Base-by-base conservation (phyloP, 2,888 invertebrate genomes). In the Aelia acuminata region DNA sequence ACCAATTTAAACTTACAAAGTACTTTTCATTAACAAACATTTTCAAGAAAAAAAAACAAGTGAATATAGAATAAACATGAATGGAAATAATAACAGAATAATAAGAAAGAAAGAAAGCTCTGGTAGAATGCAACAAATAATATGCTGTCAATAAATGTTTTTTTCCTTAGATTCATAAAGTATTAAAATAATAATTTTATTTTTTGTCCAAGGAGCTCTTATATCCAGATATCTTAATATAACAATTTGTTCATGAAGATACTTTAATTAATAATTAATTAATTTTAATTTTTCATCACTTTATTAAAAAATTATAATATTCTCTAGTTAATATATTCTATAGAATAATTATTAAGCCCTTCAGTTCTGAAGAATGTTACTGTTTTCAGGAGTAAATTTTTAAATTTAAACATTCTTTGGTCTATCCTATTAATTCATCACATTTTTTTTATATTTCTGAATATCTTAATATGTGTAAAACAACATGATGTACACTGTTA, bases 401-500 rank as follows among this genome's bases (percentile, higher is more conserved):
- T 31, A 80, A 22, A 80, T 39, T 43, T 80, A 80, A 80, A 43
- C 10, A 39, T 80, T 80, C 80, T 80, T 80, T 80, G 80, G 80
- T 80, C n/a, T 43, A 43, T 43, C 43, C 80, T n/a, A 43, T 43
- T 47, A 80, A n/a, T 43, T 80, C 43, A 43, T 80, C 80, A 80
- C 80, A 43, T 43, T n/a, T 39, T 43, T 80, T 11, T 43, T 11
- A 39, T 10, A 80, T 80, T 31, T 20, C 31, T 35, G 13, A 80
- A 47, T 43, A n/a, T 15, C 11, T n/a, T 47, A 35, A 20, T 39
- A 22, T 13, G 39, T 39, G 75, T 75, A 75, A 75, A 75, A 75
- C 75, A 75, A 39, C 10, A 63, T 70, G 35, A 35, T 70, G 7
- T n/a, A n/a, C 53, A 22, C 53, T n/a, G 4, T 1, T 53, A 57